Base-by-base conservation (phyloP, 2,888 invertebrate species). In the Villa cingulata region DNA sequence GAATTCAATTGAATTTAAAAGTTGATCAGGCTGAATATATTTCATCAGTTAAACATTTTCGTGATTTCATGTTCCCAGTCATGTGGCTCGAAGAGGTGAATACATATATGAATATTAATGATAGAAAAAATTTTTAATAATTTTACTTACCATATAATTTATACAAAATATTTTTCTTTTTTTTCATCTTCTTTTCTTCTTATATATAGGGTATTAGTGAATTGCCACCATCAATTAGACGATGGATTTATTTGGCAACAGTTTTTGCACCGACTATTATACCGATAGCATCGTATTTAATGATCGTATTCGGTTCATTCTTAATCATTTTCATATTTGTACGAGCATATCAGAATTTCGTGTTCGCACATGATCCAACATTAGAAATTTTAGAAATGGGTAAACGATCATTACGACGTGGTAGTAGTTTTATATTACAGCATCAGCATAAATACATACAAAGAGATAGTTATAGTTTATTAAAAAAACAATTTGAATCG, bases 1-100 rank as follows among this genome's bases (percentile, higher is more conserved):
- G 88, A 3, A 78, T 87, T 0, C 90, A 90, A 56, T 70, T 89
- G 38, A 90, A 90, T 62, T 63, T 89, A 48, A 84, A 84, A 62
- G 83, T 89, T 10, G 81, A 85, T 50, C 77, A 75, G 14, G 83
- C 87, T 1, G 75, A 78, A 2, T 74, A 80, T 54, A 79, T 89
- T 40, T 74, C 76, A 54, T 75, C 80, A 5, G 86, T 87, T 14
- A 71, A 80, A 54, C 77, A 82, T 52, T 88, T 90, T 58, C 83
- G 86, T 0, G 80, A 80, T 60, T 85, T 86, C 45, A 74, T 86
- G 9, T 87, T 88, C 62, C 89, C 90, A 1, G 79, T 89, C 37
- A 86, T 89, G 83, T 89, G 89, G 89, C 57, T 88, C 3, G 88
- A 90, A 66, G 89, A 90, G 77, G 83, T 83, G 59, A 65, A 60